Base-by-base conservation (phyloP, 1,140 invertebrate genomes). In the Drosophila ogumai region DNA sequence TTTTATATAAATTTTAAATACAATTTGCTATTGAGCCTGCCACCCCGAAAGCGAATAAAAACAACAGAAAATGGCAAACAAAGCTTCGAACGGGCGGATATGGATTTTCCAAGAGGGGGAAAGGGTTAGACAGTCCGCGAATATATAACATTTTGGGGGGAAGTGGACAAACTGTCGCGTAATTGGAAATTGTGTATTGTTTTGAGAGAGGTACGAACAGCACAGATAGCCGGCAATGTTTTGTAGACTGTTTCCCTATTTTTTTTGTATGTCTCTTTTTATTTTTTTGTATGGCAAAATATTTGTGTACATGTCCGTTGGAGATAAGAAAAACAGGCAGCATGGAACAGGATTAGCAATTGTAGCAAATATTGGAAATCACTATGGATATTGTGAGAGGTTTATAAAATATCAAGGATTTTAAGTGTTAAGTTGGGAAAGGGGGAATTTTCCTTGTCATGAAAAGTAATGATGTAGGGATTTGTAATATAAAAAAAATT, bases 1-100 rank as follows among this genome's bases (percentile, higher is more conserved):
- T 88, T 87, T 87, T 87, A 87, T 88, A 87, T 88, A 87, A 82
- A 87, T 88, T 88, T 87, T 87, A 87, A 87, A 87, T 87, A 87
- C 82, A 87, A 88, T 87, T 87, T 88, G 82, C 76, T 88, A 88
- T 88, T 77, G 82, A 88, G 82, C 80, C 79, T 63, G 61, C 58
- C 61, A 12, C 59, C 47, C 49, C 36, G 40, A 64, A 40, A 67
- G 44, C 56, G 50, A 49, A 65, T 40, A 81, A 60, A 64, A 73
- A 74, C 59, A 67, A 65, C 72, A 50, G 63, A 46, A 40, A 57
- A 57, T 31, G 47, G 64, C 60, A 46, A 61, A 66, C 25, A 49
- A 49, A 10, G 59, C 17, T 60, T 60, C 31, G 60, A 64, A 66
- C 44, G 34, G 34, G 44, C 31, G 46, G 19, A 31, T 64, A 44